Base-by-base conservation (phyloP, 2,113 vertebrate genomes). In the Colistium nudipinnis region DNA sequence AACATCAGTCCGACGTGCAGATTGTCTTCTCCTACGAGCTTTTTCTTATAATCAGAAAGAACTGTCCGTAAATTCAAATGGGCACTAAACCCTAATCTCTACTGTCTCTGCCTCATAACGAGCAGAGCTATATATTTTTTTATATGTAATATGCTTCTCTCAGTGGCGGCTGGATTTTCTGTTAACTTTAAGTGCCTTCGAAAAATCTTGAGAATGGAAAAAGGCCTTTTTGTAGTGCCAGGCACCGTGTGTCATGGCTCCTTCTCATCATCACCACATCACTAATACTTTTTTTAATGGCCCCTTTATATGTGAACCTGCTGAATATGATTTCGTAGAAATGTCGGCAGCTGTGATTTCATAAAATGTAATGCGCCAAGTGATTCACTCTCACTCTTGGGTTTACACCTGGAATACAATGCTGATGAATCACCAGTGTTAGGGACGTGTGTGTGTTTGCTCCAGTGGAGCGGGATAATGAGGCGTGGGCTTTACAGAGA, bases 381-480 rank as follows among this genome's bases (percentile, higher is more conserved):
- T 56, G 41, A 74, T 52, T 62, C 24, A 62, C 36, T 30, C 25
- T 10, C 19, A 39, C n/a, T n/a, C n/a, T n/a, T n/a, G 22, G 30
- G 24, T 65, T 73, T 64, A 41, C 59, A 16, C n/a, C 25, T 63
- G 33, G 11, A 64, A 25, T 9, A 75, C 53, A 72, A 45, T 20
- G 48, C 53, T 20, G 70, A 63, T 71, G 74, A 78, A 38, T 80
- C 81, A 65, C 30, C 64, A 33, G 59, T 16, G 24, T 24, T 53
- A 19, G 51, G 12, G n/a, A 36, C 2, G 6, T 4, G 12, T 7
- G n/a, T 6, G 4, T 47, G 28, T 52, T 65, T 45, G 30, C 20
- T 31, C 31, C 17, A 67, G 43, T 47, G 25, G 13, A 16, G 1
- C 22, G 48, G 27, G 49, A 47, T 73, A 36, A 76, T 66, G 24